These are phyloP conservation scores for Miichthys miiuy DNA, from an alignment of 2,797 vertebrate species.

Conservation along the genomic window DNA sequence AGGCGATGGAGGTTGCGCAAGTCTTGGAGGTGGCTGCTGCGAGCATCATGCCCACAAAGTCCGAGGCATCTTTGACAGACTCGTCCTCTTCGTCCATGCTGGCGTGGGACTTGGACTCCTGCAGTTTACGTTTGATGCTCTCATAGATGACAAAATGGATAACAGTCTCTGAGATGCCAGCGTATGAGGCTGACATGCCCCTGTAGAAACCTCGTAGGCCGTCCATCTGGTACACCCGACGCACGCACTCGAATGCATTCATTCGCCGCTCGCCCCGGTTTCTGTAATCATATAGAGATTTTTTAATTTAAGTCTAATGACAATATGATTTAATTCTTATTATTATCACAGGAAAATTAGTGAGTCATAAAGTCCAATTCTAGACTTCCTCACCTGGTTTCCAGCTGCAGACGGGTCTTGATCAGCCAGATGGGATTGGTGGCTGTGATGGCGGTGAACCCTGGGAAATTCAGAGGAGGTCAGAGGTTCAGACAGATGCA, in stretches of 20 bases:
- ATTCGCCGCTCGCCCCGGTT: slow-evolving; percentile 93
- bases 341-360: no score
- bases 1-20: slow-evolving; percentile 95
- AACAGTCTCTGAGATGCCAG: slow-evolving; percentile 99
- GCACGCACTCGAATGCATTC: slow-evolving; percentile 94
- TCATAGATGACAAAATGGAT: slow-evolving; percentile 99
- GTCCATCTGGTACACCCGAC: slow-evolving; percentile 93
- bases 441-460: slow-evolving; percentile 97
- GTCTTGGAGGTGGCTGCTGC: slow-evolving; percentile 99
- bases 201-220: slow-evolving; percentile 96
- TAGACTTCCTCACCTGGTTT: slow-evolving; percentile 89
- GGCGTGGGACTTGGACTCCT: slow-evolving; percentile 88
- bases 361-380: background rate
- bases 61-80: slow-evolving; percentile 91
- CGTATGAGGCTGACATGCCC: slow-evolving; percentile 98
- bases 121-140: slow-evolving; percentile 94
- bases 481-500: slow-evolving; percentile 76
- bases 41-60: slow-evolving; percentile 98
- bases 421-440: slow-evolving; percentile 99
- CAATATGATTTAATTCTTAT: background rate
- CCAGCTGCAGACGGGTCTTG: slow-evolving; percentile 97
- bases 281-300: slow-evolving; percentile 69
- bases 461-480: slow-evolving; percentile 87
- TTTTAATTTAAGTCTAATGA: background rate
- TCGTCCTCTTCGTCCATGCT: slow-evolving; percentile 92